Evolutionary conservation across 2,888 invertebrate species (phyloP).

Genomic region (Caradrina kadenii): DNA sequence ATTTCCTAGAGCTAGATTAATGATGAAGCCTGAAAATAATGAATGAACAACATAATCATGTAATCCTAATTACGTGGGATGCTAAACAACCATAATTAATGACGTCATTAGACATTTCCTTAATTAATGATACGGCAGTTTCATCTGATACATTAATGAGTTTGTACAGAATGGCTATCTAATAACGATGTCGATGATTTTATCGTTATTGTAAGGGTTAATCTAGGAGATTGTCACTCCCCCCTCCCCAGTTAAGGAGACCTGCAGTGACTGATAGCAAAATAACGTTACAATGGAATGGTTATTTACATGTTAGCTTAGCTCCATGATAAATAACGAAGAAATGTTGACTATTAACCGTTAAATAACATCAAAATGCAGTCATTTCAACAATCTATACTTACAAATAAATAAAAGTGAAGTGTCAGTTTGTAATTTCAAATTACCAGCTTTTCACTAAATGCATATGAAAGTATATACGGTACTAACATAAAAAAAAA

Average conservation of each 20-base stretch:
- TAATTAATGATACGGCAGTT: constrained; percentile 45
- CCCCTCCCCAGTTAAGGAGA: too few relatives aligned
- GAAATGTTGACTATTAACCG: too few relatives aligned
- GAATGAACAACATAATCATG: constrained; percentile 18
- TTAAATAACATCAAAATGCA: too few relatives aligned
- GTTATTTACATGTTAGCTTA: neutral
- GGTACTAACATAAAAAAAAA: too few relatives aligned
- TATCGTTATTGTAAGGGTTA: constrained; percentile 13
- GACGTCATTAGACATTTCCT: constrained; percentile 47
- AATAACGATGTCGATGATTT: constrained; percentile 27
- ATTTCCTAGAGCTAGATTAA: constrained; percentile 3
- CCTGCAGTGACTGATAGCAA: too few relatives aligned
- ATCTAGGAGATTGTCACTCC: neutral
- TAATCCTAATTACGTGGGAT: constrained; percentile 32
- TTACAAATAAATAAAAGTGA: too few relatives aligned
- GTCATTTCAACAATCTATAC: too few relatives aligned
- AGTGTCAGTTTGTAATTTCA: too few relatives aligned
- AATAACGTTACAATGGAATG: neutral
- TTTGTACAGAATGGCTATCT: constrained; percentile 33
- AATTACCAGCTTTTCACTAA: too few relatives aligned
- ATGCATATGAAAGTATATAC: too few relatives aligned
- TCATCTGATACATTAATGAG: constrained; percentile 41
- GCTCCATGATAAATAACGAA: too few relatives aligned
- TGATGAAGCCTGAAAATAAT: neutral
- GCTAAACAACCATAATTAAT: constrained; percentile 37